Conservation (phyloP, 2,888 invertebrate species). For the Dugesia japonica region DNA sequence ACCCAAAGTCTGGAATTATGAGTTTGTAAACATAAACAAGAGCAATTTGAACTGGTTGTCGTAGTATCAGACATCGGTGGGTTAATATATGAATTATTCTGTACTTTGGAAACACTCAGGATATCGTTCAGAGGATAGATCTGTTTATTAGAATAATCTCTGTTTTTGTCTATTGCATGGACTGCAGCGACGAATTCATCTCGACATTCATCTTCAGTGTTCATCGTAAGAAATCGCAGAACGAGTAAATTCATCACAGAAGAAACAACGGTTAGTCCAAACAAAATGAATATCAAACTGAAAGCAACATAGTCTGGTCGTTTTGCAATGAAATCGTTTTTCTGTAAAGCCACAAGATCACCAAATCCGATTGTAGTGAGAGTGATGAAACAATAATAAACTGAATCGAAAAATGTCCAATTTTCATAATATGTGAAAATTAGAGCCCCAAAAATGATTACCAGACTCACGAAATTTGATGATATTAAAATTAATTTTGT, state of each 20-base stretch:
- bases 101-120: not conserved
- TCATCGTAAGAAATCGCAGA: conserved; percentile 80
- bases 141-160: conserved; percentile 53
- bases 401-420: conserved; percentile 72
- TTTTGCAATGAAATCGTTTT: conserved; percentile 76
- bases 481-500: conserved; percentile 74
- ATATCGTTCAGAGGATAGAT: conserved; percentile 50
- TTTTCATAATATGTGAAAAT: conserved; percentile 83
- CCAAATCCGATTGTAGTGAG: conserved; percentile 91
- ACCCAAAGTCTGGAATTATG: not conserved
- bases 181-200: conserved; percentile 80
- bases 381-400: conserved; percentile 97
- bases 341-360: conserved; percentile 92
- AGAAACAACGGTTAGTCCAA: conserved; percentile 89
- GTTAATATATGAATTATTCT: not conserved
- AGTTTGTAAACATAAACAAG: not conserved
- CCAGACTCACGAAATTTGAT: conserved; percentile 66
- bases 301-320: conserved; percentile 90
- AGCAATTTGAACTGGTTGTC: not conserved
- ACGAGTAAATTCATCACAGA: conserved; percentile 91
- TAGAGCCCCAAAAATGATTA: conserved; percentile 80
- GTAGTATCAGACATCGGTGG: not conserved
- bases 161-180: conserved; percentile 59
- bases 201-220: conserved; percentile 87
- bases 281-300: conserved; percentile 85